These are phyloP conservation scores for Bellardia bayeri DNA, from an alignment of 2,888 invertebrate species.

Conservation along the genomic window DNA sequence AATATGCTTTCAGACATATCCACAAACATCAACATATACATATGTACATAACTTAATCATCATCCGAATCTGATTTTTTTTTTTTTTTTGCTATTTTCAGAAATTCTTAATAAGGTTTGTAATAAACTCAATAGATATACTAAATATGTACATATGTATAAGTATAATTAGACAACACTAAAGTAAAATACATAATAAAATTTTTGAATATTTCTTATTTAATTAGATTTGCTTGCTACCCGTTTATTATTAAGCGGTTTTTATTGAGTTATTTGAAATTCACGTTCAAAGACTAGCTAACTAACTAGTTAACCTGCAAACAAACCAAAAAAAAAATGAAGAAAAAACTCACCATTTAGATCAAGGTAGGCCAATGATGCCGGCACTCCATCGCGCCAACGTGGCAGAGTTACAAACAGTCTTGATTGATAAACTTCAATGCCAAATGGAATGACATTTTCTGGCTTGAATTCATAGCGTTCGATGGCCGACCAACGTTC, in stretches of 20 bases:
- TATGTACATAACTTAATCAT: background rate
- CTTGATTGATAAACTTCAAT: slow-evolving; percentile 89
- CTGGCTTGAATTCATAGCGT: slow-evolving; percentile 87
- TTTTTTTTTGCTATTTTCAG: background rate
- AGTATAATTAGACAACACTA: background rate
- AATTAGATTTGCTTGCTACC: background rate
- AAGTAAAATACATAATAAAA: background rate
- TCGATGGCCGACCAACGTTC: slow-evolving; percentile 87
- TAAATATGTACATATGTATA: background rate
- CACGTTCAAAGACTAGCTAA: background rate
- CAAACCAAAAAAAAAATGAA: background rate
- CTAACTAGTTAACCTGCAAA: background rate
- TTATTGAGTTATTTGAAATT: slow-evolving; percentile 20
- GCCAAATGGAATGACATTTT: slow-evolving; percentile 90
- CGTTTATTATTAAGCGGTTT: slow-evolving; percentile 14
- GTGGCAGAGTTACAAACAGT: slow-evolving; percentile 90
- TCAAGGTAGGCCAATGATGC: slow-evolving; percentile 90
- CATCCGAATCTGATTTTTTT: background rate
- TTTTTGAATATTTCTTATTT: background rate
- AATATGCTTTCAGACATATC: background rate
- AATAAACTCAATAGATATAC: background rate
- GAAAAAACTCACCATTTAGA: slow-evolving; percentile 86
- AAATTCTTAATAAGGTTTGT: background rate
- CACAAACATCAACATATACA: background rate
- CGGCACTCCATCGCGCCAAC: slow-evolving; percentile 91